Conservation (phyloP, 2,797 vertebrate genomes). For the Cynopterus sphinx region DNA sequence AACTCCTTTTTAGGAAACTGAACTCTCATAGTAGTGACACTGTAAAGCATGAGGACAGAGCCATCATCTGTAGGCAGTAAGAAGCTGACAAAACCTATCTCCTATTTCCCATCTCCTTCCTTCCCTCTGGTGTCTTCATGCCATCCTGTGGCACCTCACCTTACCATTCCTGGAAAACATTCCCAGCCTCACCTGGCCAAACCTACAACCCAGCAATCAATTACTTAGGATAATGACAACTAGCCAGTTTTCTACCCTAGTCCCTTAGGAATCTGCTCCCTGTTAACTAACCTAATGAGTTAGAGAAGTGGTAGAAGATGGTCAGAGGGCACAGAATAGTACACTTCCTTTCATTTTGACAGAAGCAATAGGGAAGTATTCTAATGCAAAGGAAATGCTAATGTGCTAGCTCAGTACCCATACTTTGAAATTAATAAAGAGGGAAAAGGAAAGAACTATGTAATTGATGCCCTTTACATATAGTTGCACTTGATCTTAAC, state of each 20-base stretch:
- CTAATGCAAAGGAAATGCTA: neutral
- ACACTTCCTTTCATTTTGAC: neutral
- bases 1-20: constrained; percentile 32
- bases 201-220: neutral
- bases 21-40: constrained; percentile 18
- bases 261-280: neutral
- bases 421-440: neutral
- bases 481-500: neutral
- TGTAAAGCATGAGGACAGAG: constrained; percentile 12
- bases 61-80: constrained; percentile 14
- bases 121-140: neutral
- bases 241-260: neutral
- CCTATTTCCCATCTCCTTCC: neutral
- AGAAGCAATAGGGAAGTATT: neutral
- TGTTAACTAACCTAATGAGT: neutral
- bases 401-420: neutral
- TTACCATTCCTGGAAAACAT: neutral
- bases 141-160: neutral
- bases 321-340: neutral
- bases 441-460: neutral
- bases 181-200: neutral
- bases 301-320: neutral
- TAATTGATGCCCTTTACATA: neutral
- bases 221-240: neutral
- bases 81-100: constrained; percentile 39